Conservation (phyloP, 2,113 vertebrate species). For the Embiotoca jacksoni region DNA sequence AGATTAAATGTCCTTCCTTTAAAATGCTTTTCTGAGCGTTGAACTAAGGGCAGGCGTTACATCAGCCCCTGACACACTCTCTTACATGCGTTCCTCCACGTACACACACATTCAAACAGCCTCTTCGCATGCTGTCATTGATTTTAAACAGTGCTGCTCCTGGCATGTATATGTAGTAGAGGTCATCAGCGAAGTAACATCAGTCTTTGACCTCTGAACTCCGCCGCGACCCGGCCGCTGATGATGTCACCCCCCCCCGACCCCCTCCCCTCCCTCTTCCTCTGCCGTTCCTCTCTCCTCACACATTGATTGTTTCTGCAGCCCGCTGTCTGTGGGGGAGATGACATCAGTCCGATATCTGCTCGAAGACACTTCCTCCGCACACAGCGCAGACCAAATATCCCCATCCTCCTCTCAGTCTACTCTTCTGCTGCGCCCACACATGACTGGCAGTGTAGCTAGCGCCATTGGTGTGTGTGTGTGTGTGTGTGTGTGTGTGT, state of each 20-base stretch:
- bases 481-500: too few species aligned
- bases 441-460: conserved; percentile 14
- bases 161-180: conserved; percentile 20
- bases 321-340: conserved; percentile 28
- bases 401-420: conserved; percentile 37
- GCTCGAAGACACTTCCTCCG: conserved; percentile 41
- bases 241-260: background rate
- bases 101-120: conserved; percentile 9
- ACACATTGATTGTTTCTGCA: conserved; percentile 37
- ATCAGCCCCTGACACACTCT: conserved; percentile 29
- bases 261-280: background rate
- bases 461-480: too few species aligned
- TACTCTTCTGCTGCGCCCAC: conserved; percentile 22
- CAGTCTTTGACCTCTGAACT: conserved; percentile 54
- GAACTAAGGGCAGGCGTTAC: conserved; percentile 37
- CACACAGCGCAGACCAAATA: conserved; percentile 50
- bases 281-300: background rate
- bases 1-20: background rate
- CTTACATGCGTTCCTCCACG: background rate
- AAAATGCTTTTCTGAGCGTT: conserved; percentile 46
- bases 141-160: conserved; percentile 27
- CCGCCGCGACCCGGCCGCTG: background rate
- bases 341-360: conserved; percentile 69
- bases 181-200: conserved; percentile 36
- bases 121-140: conserved; percentile 43